Evolutionary conservation across 2,888 invertebrate genomes (phyloP).

Genomic region (Margaritifera margaritifera): DNA sequence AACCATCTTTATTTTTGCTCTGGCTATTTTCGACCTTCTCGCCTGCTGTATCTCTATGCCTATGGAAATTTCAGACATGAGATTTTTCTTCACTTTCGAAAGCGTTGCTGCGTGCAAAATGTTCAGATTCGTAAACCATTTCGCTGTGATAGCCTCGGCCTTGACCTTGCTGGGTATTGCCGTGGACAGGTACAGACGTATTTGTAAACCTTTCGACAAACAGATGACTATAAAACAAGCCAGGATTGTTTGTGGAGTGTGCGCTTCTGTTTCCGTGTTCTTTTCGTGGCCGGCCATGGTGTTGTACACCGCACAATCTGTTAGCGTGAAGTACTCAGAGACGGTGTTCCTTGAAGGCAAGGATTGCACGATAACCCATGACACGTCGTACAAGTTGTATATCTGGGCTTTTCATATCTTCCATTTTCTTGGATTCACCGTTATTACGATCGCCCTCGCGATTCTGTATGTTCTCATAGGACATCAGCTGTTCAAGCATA

Average conservation of each 20-base stretch:
- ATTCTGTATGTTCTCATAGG: constrained; percentile 51
- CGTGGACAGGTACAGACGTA: constrained; percentile 54
- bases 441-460: constrained; percentile 34
- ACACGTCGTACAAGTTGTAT: constrained; percentile 35
- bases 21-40: constrained; percentile 53
- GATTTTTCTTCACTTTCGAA: constrained; percentile 47
- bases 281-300: constrained; percentile 48
- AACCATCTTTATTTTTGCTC: constrained; percentile 50
- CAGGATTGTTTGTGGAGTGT: constrained; percentile 29
- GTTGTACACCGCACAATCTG: constrained; percentile 48
- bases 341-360: constrained; percentile 28
- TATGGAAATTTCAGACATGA: constrained; percentile 54
- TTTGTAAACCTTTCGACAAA: constrained; percentile 54
- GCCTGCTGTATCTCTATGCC: constrained; percentile 56
- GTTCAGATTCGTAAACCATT: constrained; percentile 48
- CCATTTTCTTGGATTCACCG: constrained; percentile 51
- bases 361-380: constrained; percentile 54
- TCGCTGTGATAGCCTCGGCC: constrained; percentile 49
- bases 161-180: constrained; percentile 52
- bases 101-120: constrained; percentile 46
- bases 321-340: constrained; percentile 33
- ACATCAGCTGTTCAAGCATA: constrained; percentile 39
- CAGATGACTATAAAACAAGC: constrained; percentile 49
- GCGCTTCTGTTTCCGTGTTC: constrained; percentile 25
- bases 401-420: constrained; percentile 48